Conservation (phyloP, 92 coral and sea anemone genomes). For the Phymanthus crucifer region DNA sequence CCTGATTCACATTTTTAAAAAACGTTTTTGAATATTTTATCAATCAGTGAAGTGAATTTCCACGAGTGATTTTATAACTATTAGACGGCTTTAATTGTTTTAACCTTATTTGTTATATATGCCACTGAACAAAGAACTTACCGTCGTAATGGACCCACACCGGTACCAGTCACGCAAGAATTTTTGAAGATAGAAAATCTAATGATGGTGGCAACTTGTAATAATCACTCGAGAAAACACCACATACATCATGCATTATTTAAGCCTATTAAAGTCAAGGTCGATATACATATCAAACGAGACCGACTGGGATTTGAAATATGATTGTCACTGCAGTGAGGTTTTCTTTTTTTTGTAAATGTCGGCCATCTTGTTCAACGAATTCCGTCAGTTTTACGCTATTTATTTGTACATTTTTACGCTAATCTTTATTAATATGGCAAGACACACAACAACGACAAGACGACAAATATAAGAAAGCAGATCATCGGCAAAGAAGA, state of each 20-base stretch:
- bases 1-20: background rate
- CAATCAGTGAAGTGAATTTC: background rate
- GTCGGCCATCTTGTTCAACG: background rate
- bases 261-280: background rate
- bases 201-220: background rate
- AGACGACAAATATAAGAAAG: background rate
- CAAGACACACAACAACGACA: background rate
- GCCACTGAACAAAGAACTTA: background rate
- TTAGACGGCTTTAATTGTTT: background rate
- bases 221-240: background rate
- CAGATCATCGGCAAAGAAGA: background rate
- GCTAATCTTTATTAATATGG: too few species aligned
- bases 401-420: too few species aligned
- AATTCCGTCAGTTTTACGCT: background rate
- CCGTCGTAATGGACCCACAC: background rate
- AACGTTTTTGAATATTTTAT: background rate
- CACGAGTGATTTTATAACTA: background rate
- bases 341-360: background rate
- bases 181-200: background rate
- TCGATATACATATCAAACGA: background rate
- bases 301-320: background rate
- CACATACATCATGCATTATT: background rate
- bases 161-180: slow-evolving; percentile 39
- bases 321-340: background rate
- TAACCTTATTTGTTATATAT: background rate